These are phyloP conservation scores for Ailurus styani DNA, from an alignment of 2,113 vertebrate genomes.

Conservation along the genomic window DNA sequence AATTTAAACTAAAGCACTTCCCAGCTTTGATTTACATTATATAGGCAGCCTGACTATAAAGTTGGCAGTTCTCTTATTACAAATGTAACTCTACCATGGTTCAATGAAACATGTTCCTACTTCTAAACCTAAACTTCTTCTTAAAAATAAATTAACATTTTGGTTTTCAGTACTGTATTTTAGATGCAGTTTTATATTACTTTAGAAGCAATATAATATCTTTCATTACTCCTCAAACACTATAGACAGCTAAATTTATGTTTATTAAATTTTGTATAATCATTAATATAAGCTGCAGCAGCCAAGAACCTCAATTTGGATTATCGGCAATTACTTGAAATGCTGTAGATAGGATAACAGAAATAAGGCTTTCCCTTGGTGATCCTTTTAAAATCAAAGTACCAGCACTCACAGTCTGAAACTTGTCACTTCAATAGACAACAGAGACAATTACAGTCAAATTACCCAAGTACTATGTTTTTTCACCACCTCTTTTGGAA, in stretches of 20 bases:
- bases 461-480: not conserved
- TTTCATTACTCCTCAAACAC: constrained; percentile 18
- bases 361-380: not conserved
- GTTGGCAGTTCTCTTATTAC: not conserved
- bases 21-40: constrained; percentile 16
- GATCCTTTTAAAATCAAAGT: constrained; percentile 43
- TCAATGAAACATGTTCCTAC: not conserved
- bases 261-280: constrained; percentile 53
- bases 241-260: constrained; percentile 26
- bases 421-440: constrained; percentile 22
- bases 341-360: not conserved
- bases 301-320: constrained; percentile 41
- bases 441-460: constrained; percentile 25
- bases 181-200: not conserved
- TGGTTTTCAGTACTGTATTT: not conserved
- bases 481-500: not conserved
- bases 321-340: constrained; percentile 43
- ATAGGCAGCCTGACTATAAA: not conserved
- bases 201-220: constrained; percentile 24
- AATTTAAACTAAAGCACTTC: constrained; percentile 40
- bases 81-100: not conserved
- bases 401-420: not conserved
- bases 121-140: constrained; percentile 9
- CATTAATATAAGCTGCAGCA: constrained; percentile 27
- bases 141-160: constrained; percentile 52